Conservation (phyloP, 2,113 vertebrate genomes). For the Psammodynastes pulverulentus region DNA sequence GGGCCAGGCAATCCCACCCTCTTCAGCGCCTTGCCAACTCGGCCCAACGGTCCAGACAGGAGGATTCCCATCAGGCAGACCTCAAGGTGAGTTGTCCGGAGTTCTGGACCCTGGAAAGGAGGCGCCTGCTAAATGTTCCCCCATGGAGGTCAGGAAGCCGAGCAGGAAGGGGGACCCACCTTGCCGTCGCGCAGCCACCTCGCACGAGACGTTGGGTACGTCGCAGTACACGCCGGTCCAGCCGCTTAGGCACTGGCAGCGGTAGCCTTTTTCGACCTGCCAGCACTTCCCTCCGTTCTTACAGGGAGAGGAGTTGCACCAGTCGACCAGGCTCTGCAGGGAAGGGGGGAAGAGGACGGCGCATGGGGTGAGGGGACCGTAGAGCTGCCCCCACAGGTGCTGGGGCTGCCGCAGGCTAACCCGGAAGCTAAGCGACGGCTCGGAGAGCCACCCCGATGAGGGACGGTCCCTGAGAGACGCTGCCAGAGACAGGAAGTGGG, state of each 20-base stretch:
- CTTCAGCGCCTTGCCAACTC: not conserved
- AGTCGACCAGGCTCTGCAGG: conserved; percentile 85
- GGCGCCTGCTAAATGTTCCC: not conserved
- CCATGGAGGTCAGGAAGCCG: not conserved
- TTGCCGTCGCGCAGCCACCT: conserved; percentile 90
- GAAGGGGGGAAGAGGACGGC: not conserved
- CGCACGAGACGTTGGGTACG: conserved; percentile 91
- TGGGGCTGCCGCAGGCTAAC: not conserved
- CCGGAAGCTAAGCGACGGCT: not conserved
- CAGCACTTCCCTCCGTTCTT: conserved; percentile 90
- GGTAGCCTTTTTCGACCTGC: conserved; percentile 85
- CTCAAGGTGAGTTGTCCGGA: not conserved
- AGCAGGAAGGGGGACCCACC: conserved; percentile 60
- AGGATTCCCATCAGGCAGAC: not conserved
- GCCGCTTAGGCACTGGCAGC: conserved; percentile 84
- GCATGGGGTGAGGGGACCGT: not conserved
- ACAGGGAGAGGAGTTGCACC: conserved; percentile 92
- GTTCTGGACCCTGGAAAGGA: not conserved
- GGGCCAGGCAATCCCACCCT: not conserved
- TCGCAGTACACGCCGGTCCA: conserved; percentile 94
- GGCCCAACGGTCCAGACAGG: not conserved
- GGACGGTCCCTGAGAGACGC: not conserved
- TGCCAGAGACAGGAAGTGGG: not conserved
- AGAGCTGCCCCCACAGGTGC: not conserved
- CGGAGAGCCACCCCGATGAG: not conserved